Base-by-base conservation (phyloP, 2,888 invertebrate species). In the Dryocosmus kuriphilus region DNA sequence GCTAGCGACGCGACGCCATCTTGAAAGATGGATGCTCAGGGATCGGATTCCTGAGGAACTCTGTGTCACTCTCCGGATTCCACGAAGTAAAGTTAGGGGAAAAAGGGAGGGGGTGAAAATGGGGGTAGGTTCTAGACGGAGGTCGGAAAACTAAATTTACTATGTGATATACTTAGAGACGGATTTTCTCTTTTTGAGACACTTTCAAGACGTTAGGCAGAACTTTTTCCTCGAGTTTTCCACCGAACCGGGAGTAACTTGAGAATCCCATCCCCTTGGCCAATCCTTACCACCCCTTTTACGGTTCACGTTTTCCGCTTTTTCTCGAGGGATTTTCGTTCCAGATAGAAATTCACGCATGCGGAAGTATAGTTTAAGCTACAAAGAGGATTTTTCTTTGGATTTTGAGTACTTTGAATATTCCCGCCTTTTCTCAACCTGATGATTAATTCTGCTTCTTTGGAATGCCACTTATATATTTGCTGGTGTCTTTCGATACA, bases 81-180 rank as follows among this genome's bases (percentile, higher is more conserved):
- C 24, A 65, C n/a, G 57, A 67, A 27, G 67, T 27, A 71, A 19
- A 57, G 38, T 61, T 41, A 38, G 41, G 38, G 35, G 65, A 32
- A 77, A 74, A 65, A 75, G 77, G 55, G 41, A 62, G 71, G 76
- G 77, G 74, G 75, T 61, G 76, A 38, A 24, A 24, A 57, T 14
- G 55, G 73, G 74, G 76, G 77, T 60, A 41, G 60, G 35, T 71
- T 62, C 73, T 62, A 75, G 78, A 80, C 80, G 86, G 84, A 88
- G 88, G 86, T 88, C 85, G 87, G 87, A 83, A 90, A 89, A 91
- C 89, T 89, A 90, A 91, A 90, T 91, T 91, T 90, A 90, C 90
- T 90, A 90, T 91, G 91, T 91, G 91, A 91, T 91, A 91, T 89
- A 91, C 90, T 91, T 91, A 90, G 88, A 89, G 87, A 77, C 65